Evolutionary conservation across 1,140 invertebrate genomes (phyloP), one percentile per base, ranked within the genome.

Genomic region (Trichogramma pretiosum): DNA sequence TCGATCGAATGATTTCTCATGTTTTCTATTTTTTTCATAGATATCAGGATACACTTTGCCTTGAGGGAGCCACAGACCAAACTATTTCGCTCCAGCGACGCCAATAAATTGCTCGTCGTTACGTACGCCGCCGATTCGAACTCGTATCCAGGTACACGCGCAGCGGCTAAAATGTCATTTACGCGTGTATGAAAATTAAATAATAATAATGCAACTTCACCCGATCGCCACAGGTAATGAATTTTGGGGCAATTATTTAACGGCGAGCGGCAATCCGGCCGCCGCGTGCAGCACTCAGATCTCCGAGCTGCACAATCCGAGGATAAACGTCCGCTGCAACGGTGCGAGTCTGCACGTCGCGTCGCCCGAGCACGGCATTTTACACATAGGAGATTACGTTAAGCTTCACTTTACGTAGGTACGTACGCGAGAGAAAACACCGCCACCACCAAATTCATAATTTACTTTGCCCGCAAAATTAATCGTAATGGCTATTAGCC

Each of bases 71-170:
- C 65, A 1, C 66, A 70, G 41, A 63, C 62, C 44, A 65, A 56
- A 38, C 39, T 72, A 21, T 49, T 58, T 17, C 54, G 64, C 40
- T 41, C 58, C 5, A 48, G 52, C 0, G 64, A 77, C 36, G 61
- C 56, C 21, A 74, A 72, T 19, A 80, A 79, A 57, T 57, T 80
- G 2, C 57, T 81, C 37, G 72, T 83, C 9, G 74, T 81, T 4
- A 80, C 76, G 1, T 83, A 83, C 53, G 77, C 82, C 1, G 81
- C 80, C 76, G 81, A 83, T 59, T 76, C 77, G 8, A 84, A 84
- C 55, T 72, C 80, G 2, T 68, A 80, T 42, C 80, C 81, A 3
- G 81, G 80, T 54, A 79, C 77, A n/a, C n/a, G n/a, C n/a, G n/a
- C n/a, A n/a, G n/a, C n/a, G n/a, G n/a, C n/a, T n/a, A n/a, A n/a